phyloP scores from a whole-genome alignment of 2,797 vertebrate species.

The Lacerta agilis region DNA sequence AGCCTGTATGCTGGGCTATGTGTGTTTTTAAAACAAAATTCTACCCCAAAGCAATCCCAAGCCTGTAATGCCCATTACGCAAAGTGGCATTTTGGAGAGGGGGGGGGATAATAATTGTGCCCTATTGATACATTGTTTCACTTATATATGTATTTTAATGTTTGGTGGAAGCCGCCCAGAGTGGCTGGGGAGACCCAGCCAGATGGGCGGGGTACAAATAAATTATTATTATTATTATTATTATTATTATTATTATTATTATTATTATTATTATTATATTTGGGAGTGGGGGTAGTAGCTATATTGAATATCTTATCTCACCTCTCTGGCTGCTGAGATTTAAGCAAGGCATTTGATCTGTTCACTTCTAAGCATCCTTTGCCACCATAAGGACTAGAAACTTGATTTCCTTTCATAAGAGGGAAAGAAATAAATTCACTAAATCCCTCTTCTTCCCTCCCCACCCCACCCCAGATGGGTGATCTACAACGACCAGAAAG shows the following conservation, averaged over 20 bases:
- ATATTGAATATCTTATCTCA: background rate
- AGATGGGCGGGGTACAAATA: too few species aligned
- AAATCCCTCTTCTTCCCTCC: rapidly evolving
- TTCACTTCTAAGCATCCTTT: background rate
- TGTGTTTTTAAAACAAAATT: background rate
- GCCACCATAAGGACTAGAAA: background rate
- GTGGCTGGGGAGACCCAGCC: too few species aligned
- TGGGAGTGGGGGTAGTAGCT: background rate
- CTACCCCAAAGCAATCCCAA: background rate
- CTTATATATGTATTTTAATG: too few species aligned
- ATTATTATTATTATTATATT: too few species aligned
- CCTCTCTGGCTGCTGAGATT: background rate
- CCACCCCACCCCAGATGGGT: constrained; percentile 86
- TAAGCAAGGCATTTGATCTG: background rate
- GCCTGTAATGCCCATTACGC: background rate
- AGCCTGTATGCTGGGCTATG: background rate
- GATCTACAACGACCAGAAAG: constrained; percentile 99
- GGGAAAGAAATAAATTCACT: background rate
- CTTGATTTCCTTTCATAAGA: background rate
- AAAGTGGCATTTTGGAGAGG: background rate
- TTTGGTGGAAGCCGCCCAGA: too few species aligned
- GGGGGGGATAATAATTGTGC: background rate
- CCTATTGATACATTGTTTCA: background rate
- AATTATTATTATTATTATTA: too few species aligned
- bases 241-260: too few species aligned